Evolutionary conservation across 2,113 vertebrate species (phyloP).

Genomic region (Stegostoma tigrinum): DNA sequence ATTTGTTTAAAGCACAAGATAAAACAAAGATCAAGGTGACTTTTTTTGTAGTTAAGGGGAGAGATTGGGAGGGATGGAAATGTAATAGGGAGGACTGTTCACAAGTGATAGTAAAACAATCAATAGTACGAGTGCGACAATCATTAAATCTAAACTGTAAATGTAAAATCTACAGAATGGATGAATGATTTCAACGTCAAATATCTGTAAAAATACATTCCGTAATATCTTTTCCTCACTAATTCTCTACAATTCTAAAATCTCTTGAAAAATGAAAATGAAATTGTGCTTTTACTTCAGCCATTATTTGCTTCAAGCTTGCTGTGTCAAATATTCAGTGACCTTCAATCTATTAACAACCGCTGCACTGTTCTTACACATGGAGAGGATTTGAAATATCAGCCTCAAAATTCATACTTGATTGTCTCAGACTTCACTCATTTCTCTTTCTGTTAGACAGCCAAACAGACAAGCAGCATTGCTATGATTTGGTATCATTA

Average conservation of each 20-base stretch:
- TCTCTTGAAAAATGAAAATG: background rate
- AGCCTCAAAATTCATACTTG: background rate
- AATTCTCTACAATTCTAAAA: background rate
- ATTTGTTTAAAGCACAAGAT: too few species aligned
- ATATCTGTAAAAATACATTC: too few species aligned
- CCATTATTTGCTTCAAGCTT: background rate
- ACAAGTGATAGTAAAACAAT: too few species aligned
- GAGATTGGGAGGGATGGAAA: too few species aligned
- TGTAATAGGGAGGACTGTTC: too few species aligned
- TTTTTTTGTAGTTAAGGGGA: too few species aligned
- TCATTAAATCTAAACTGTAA: background rate
- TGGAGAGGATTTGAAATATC: background rate
- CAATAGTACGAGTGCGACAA: too few species aligned
- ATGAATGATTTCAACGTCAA: background rate
- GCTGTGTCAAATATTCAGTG: background rate
- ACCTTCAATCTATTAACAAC: background rate
- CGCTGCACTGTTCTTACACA: background rate
- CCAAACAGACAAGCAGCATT: background rate
- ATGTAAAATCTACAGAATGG: background rate
- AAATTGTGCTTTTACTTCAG: background rate
- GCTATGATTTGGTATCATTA: conserved; percentile 8
- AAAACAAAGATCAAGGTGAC: too few species aligned
- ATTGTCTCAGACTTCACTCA: conserved; percentile 22
- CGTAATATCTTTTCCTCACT: background rate
- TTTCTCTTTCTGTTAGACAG: conserved; percentile 7